Conservation (phyloP, 2,888 invertebrate species). For the Andrena hattorfiana region DNA sequence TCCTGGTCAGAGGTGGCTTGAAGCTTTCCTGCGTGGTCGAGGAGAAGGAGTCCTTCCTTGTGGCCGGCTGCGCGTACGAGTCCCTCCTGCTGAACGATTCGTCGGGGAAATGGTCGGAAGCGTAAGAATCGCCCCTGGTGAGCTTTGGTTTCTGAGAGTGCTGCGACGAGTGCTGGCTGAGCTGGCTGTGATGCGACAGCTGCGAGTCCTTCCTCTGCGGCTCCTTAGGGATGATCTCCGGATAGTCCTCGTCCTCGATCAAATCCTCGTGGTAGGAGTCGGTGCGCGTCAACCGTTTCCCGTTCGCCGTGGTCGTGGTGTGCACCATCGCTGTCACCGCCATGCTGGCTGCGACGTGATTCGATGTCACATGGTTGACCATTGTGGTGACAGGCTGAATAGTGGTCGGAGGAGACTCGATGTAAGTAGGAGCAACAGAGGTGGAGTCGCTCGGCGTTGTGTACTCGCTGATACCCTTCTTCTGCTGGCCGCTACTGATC, state of each 20-base stretch:
- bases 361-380: slow-evolving; percentile 77
- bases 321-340: slow-evolving; percentile 85
- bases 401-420: slow-evolving; percentile 74
- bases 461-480: slow-evolving; percentile 78
- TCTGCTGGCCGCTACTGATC: slow-evolving; percentile 81
- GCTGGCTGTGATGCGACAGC: slow-evolving; percentile 76
- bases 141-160: slow-evolving; percentile 80
- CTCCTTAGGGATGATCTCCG: slow-evolving; percentile 78
- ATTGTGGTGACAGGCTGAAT: slow-evolving; percentile 80
- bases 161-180: slow-evolving; percentile 74
- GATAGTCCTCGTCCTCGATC: slow-evolving; percentile 78
- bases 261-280: slow-evolving; percentile 81
- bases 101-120: slow-evolving; percentile 80
- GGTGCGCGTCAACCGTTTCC: slow-evolving; percentile 81
- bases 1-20: slow-evolving; percentile 75
- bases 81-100: slow-evolving; percentile 74
- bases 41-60: slow-evolving; percentile 79
- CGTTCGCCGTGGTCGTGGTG: slow-evolving; percentile 82
- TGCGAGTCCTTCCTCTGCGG: slow-evolving; percentile 81
- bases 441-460: slow-evolving; percentile 77
- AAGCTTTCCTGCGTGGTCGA: slow-evolving; percentile 77
- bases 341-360: slow-evolving; percentile 82
- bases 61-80: slow-evolving; percentile 69
- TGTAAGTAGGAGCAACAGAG: slow-evolving; percentile 71
- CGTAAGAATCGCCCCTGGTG: slow-evolving; percentile 79